Base-by-base conservation (phyloP, 1,140 invertebrate genomes). In the Aphelinus certus region DNA sequence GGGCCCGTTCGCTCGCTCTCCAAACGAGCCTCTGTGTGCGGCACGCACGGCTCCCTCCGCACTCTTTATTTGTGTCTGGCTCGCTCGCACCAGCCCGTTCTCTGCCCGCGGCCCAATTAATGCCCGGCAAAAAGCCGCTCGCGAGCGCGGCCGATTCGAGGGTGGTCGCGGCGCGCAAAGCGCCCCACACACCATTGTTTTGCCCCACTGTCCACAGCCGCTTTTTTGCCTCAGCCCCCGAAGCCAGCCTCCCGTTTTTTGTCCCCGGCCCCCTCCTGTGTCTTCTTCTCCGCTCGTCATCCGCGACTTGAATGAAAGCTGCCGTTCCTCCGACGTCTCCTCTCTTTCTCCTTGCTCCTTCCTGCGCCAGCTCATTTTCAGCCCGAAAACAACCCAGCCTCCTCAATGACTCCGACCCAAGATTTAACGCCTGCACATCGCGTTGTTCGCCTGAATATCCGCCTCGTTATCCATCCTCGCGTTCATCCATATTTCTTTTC, bases 91-190 rank as follows among this genome's bases (percentile, higher is more conserved):
- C 9, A 55, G 51, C 26, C 65, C 60, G 65, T 68, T 66, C 67
- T 67, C 57, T 78, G 61, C 70, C 69, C 73, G 61, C 61, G 67
- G 79, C 76, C 82, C 84, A 85, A 85, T 84, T 85, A 85, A 85
- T 79, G 81, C 53, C 55, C 48, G 64, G 75, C 63, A 85, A 85
- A 85, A 85, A 83, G 70, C 70, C 48, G 10, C 26, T 26, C 26
- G 26, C 26, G 10, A 7, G 47, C 1, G 58, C 51, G 75, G 26
- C 74, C 73, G 73, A 80, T 79, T 82, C 79, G 80, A 85, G 83
- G 81, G 82, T 85, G 84, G 81, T 85, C 82, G 80, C 82, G 80
- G 81, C 79, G 71, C 76, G 3, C n/a, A 6, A 10, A 43, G 3
- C 58, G 1, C 6, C 70, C 67, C 67, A 69, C 76, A 72, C 55